Base-by-base conservation (phyloP, 2,888 invertebrate genomes). In the Anthophora plumipes region DNA sequence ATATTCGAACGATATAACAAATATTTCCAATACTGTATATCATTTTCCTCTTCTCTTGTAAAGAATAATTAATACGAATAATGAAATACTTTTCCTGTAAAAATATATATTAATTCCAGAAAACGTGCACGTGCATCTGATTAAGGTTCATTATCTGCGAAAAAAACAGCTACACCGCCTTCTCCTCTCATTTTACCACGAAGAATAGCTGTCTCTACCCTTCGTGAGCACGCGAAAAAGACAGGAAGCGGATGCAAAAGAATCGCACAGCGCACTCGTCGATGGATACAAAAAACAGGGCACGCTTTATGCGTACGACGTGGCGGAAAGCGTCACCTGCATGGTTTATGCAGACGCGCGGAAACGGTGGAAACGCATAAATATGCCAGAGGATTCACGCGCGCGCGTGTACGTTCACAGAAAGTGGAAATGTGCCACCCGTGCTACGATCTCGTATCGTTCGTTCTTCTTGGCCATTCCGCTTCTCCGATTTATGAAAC, bases 311-410 rank as follows among this genome's bases (percentile, higher is more conserved):
- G 86, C 76, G 74, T 60, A 46, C 69, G n/a, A 67, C 60, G 22
- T 46, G 59, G 59, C 50, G 2, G 61, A 39, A 48, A 46, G 61
- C 57, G 66, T 60, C 59, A 39, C 46, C 60, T 20, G 54, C 64
- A 76, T 77, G 79, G 81, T 86, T 86, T 86, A 86, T 86, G 85
- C 79, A 86, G 76, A 75, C 81, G 71, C 71, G 73, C 59, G 77
- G 74, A 74, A 80, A 86, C 68, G 70, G 75, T 54, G 54, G 25
- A 55, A 67, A 67, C 67, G 55, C 43, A 86, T 86, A 86, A 86
- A 86, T 86, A 85, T 85, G 60, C 68, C 67, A 70, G 73, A 20
- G 55, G 54, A 64, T 59, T 37, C 50, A 69, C 43, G 70, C 76
- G 25, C 77, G 77, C 77, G 78, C 43, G 70, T 74, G 25, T 76